phyloP scores from a whole-genome alignment of 2,797 vertebrate species.

The Spheniscus humboldti region DNA sequence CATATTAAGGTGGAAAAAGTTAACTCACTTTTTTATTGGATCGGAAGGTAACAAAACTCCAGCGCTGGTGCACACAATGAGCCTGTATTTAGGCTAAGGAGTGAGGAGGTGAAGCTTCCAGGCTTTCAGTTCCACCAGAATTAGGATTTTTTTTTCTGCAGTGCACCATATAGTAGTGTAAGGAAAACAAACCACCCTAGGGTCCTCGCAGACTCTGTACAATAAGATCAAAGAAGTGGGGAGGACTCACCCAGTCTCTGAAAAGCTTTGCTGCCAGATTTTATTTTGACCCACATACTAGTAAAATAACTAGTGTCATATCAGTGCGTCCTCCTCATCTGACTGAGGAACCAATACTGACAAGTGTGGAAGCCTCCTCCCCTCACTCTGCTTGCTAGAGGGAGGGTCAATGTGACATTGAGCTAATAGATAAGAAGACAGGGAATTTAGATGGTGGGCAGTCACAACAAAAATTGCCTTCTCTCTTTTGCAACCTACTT shows the following conservation, averaged over 20 bases:
- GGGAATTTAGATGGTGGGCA: not conserved
- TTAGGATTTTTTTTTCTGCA: not conserved
- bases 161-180: not conserved
- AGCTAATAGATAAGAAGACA: not conserved
- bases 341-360: conserved; percentile 46
- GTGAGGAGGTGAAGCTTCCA: not conserved
- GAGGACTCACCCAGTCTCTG: not conserved
- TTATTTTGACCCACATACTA: conserved; percentile 45
- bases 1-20: conserved; percentile 9
- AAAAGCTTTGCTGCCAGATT: conserved; percentile 42
- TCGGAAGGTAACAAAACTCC: not conserved
- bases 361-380: conserved; percentile 53
- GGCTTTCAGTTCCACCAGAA: not conserved
- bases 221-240: not conserved
- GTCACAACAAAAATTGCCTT: conserved; percentile 30
- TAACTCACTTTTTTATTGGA: not conserved
- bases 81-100: not conserved
- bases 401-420: conserved; percentile 13
- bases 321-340: conserved; percentile 26
- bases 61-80: not conserved
- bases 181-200: not conserved
- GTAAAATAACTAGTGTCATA: conserved; percentile 38
- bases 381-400: conserved; percentile 23
- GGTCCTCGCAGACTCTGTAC: not conserved
- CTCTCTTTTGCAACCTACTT: conserved; percentile 11